Evolutionary conservation across 2,888 invertebrate species (phyloP).

Genomic region (Tenthredo amoena): DNA sequence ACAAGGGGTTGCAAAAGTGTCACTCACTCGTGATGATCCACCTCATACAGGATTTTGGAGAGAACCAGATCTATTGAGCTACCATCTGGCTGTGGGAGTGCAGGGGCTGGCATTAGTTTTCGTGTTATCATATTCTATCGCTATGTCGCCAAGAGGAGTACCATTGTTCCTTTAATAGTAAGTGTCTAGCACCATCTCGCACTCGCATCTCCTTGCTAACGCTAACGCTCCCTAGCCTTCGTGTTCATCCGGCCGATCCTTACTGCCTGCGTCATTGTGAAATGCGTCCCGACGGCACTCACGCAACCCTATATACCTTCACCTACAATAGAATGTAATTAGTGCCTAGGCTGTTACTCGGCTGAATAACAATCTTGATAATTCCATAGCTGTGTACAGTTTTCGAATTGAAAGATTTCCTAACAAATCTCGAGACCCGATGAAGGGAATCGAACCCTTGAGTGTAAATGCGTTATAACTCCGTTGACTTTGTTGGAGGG

Average conservation of each 20-base stretch:
- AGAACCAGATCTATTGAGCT: slow-evolving; percentile 14
- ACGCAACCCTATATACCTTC: neutral
- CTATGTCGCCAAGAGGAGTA: neutral
- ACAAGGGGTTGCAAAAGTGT: slow-evolving; percentile 3
- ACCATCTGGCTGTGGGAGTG: slow-evolving; percentile 14
- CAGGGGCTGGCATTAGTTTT: neutral
- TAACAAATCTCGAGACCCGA: neutral
- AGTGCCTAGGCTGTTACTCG: neutral
- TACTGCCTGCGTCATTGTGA: slow-evolving; percentile 2
- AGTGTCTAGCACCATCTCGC: neutral
- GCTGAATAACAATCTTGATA: neutral
- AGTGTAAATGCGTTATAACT: no score
- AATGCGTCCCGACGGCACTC: slow-evolving; percentile 26
- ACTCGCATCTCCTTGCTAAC: slow-evolving; percentile 7
- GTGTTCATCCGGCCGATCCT: slow-evolving; percentile 35
- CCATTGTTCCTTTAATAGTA: slow-evolving; percentile 13
- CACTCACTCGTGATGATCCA: slow-evolving; percentile 16
- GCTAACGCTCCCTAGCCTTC: slow-evolving; percentile 4
- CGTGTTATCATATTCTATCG: slow-evolving; percentile 13
- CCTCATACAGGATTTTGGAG: neutral
- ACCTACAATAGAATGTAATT: slow-evolving; percentile 20
- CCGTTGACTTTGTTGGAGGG: no score
- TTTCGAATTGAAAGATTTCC: neutral
- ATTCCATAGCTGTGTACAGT: neutral
- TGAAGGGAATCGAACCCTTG: no score